Evolutionary conservation across 2,888 invertebrate species (phyloP), one percentile per base, ranked within the genome.

Genomic region (Lysandra coridon): DNA sequence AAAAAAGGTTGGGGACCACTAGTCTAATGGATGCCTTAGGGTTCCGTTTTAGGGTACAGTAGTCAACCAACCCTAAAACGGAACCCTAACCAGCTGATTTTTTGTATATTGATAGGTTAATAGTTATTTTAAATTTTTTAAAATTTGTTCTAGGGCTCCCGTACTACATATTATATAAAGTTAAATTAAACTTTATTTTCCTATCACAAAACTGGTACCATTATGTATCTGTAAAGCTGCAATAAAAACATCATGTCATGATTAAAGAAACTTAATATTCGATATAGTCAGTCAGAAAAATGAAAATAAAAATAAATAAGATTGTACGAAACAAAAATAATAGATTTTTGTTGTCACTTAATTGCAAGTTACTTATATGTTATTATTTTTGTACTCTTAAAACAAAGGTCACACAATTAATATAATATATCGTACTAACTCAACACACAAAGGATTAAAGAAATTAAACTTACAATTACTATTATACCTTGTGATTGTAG

Each of bases 351-450:
- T 44, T 75, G 30, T 23, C 49, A 76, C 76, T 57, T 76, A 76
- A 53, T 57, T 57, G 6, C 40, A 33, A 17, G 64, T 49, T 30
- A 76, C 76, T 49, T 75, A 75, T 75, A 75, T 10, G 10, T 44
- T 12, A 57, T 53, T 76, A 76, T 53, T 76, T 76, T 76, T 76
- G 76, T 76, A 76, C 76, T 76, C 76, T 53, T 57, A 53, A 76
- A 76, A 76, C 33, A 57, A 76, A 76, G 76, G 76, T 76, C 76
- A 76, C 76, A 33, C 76, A 76, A 33, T 76, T 57, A 76, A 57
- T 76, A 76, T 76, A 23, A 33, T 69, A 12, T 69, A 53, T 33
- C 33, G 17, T 6, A 76, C 57, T 76, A 53, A 33, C 53, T 76
- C 33, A 53, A 76, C 76, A 57, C 53, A 44, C 76, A 33, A 53